phyloP scores from a whole-genome alignment of 2,888 invertebrate species.

The Leptarthrus brevirostris region DNA sequence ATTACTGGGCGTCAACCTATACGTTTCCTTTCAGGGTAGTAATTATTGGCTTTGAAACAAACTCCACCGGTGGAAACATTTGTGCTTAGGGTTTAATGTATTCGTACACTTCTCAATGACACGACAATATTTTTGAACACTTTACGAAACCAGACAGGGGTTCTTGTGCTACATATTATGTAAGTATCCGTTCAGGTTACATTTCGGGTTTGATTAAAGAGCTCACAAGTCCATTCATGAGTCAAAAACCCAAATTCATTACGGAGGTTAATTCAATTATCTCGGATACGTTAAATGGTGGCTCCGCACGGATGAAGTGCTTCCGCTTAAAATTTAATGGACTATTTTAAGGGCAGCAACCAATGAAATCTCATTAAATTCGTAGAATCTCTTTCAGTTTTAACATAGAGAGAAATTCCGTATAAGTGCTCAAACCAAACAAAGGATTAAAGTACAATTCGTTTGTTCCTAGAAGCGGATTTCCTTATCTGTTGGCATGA shows the following conservation, averaged over 20 bases:
- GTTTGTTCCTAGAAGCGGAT: background rate
- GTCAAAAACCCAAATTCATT: background rate
- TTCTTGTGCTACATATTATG: background rate
- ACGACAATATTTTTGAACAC: background rate
- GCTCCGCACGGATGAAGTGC: background rate
- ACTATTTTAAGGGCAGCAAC: background rate
- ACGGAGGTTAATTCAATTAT: background rate
- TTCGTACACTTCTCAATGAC: background rate
- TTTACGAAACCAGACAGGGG: background rate
- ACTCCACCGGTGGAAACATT: background rate
- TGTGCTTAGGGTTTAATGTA: background rate
- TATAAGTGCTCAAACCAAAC: background rate
- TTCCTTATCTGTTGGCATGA: background rate
- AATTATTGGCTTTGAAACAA: background rate
- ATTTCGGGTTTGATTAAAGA: background rate
- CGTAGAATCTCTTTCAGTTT: background rate
- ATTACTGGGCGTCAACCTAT: background rate
- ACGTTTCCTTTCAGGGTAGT: background rate
- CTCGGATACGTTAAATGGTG: background rate
- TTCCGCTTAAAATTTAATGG: background rate
- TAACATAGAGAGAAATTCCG: background rate
- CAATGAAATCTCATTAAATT: slow-evolving; percentile 5
- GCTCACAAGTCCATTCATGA: background rate
- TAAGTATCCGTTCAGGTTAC: too few relatives aligned
- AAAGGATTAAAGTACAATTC: background rate